phyloP scores from a whole-genome alignment of 2,797 vertebrate genomes.

The Mus spretus region DNA sequence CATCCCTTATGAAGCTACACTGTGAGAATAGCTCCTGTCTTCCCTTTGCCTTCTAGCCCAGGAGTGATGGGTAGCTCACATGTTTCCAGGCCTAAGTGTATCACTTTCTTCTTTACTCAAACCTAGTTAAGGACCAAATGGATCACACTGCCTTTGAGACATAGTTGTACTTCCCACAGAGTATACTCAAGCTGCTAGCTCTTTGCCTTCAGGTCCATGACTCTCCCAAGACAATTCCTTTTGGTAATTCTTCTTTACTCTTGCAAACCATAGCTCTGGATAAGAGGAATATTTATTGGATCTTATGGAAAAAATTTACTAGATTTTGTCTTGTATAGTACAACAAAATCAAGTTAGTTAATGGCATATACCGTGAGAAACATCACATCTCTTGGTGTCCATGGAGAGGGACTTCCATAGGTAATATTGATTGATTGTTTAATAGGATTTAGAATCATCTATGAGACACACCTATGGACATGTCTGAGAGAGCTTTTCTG shows the following conservation, averaged over 20 bases:
- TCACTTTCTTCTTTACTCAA: neutral
- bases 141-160: neutral
- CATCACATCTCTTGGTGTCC: neutral
- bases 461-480: neutral
- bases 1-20: neutral
- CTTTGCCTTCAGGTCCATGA: neutral
- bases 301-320: neutral
- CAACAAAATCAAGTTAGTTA: neutral
- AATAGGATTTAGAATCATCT: neutral
- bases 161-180: neutral
- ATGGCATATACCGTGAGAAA: neutral
- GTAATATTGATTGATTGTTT: neutral
- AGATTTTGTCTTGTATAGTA: neutral
- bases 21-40: neutral
- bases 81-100: neutral
- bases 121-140: neutral
- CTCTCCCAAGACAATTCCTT: neutral
- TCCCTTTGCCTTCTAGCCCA: neutral
- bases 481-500: neutral
- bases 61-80: neutral
- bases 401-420: neutral
- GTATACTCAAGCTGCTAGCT: neutral
- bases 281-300: neutral
- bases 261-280: neutral
- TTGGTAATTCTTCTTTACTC: slow-evolving; percentile 21